Percentiles rank a stretch among this genome's conserved stretches.
phyloP scores from a whole-genome alignment of 1,140 invertebrate genomes.

The Platorchestia sp. region DNA sequence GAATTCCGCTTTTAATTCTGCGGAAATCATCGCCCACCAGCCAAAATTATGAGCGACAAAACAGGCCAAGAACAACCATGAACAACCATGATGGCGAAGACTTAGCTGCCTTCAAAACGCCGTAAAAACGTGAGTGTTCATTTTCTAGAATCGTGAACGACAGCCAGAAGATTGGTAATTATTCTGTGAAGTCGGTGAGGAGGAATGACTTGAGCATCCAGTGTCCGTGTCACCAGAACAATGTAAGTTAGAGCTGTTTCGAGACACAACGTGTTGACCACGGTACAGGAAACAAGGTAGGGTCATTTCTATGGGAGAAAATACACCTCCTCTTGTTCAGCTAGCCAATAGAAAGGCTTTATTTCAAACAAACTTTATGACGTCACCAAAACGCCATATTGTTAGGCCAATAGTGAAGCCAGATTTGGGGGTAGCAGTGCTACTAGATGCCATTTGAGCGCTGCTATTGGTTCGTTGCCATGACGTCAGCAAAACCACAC shows the following conservation, averaged over 20 bases:
- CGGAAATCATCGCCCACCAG: not conserved
- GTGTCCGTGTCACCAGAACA: not conserved
- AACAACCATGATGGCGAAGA: not conserved
- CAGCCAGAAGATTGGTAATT: not conserved
- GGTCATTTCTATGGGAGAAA: not conserved
- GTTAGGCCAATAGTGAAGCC: no score
- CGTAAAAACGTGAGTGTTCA: not conserved
- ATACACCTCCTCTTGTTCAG: not conserved
- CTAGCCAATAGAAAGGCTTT: no score
- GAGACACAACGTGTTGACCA: not conserved
- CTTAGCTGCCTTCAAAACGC: not conserved
- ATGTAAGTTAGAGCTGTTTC: not conserved
- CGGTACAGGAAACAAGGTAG: no score
- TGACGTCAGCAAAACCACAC: no score
- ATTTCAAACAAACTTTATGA: no score
- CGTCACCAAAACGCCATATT: no score
- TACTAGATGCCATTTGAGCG: no score
- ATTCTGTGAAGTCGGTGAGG: not conserved
- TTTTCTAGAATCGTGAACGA: not conserved
- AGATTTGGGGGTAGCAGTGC: no score
- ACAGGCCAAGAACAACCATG: not conserved
- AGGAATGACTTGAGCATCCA: not conserved
- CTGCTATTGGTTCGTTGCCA: no score
- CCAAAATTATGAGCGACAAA: not conserved
- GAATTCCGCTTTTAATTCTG: not conserved